Base-by-base conservation (phyloP, 2,888 invertebrate genomes). In the Napeogenes inachia region DNA sequence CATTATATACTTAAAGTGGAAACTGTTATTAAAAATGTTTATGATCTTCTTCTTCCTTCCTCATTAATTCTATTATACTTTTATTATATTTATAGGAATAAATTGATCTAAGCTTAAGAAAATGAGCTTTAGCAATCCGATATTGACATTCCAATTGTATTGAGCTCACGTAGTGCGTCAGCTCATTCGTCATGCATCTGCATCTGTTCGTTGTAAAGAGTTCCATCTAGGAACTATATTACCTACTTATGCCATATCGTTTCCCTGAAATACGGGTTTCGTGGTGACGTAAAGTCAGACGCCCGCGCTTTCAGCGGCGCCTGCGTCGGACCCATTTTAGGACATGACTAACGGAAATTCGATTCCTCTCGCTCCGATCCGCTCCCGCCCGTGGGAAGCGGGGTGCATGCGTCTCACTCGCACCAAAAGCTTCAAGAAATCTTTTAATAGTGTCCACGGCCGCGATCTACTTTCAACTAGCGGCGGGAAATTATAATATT, bases 281-380 rank as follows among this genome's bases (percentile, higher is more conserved):
- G 81, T 79, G 79, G 85, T 89, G 89, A 90, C 89, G 89, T 79
- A 88, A 85, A 87, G 84, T 80, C 84, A 79, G 81, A 87, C 88
- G 89, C 89, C 89, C 90, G 88, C 89, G 88, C 89, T 86, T 87
- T 87, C 88, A 87, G 87, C 90, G 87, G 89, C 88, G 91, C 92
- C 91, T 88, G 87, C 84, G 87, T 84, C 91, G 91, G 87, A 88
- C 91, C 93, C 93, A 93, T 93, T 93, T 93, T 93, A 93, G 93
- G 93, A 92, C 92, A 93, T 92, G 91, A 92, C 92, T 91, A 91
- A 91, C 90, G 91, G 93, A 93, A 93, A 93, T 92, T 91, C 90
- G 92, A 92, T 88, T 88, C 90, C 89, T 86, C 87, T 86, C 86
- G 82, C 82, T 87, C 86, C 79, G 82, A 75, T 85, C 84, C 82